Conservation (phyloP, 1,140 invertebrate genomes). For the Hycleus phaleratus region DNA sequence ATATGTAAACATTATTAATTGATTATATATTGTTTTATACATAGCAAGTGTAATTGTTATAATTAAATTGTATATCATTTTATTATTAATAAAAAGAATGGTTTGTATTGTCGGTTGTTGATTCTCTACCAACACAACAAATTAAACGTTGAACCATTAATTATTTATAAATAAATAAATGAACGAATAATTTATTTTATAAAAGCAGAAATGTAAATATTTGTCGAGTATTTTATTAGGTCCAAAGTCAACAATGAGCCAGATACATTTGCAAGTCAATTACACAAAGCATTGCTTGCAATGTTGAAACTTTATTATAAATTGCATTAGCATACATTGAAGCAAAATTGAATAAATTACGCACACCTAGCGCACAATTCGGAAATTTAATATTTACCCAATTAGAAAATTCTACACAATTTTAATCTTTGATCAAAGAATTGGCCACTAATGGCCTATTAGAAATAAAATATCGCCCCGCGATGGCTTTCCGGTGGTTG, state of each 20-base stretch:
- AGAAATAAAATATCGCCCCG: background rate
- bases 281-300: too few species aligned
- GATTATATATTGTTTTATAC: constrained; percentile 3
- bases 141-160: too few species aligned
- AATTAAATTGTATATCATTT: constrained; percentile 14
- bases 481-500: constrained; percentile 2
- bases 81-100: constrained; percentile 8
- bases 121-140: background rate
- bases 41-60: constrained; percentile 8
- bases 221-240: too few species aligned
- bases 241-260: too few species aligned
- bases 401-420: background rate
- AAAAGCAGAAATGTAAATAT: too few species aligned
- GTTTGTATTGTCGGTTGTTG: constrained; percentile 1
- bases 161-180: too few species aligned
- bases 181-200: too few species aligned
- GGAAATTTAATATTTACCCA: background rate
- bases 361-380: background rate
- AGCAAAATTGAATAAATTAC: too few species aligned
- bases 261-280: too few species aligned
- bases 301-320: too few species aligned
- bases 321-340: too few species aligned
- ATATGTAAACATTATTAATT: too few species aligned
- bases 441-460: constrained; percentile 2
- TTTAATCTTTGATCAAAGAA: background rate